Conservation (phyloP, 2,113 vertebrate genomes). For the Lepisosteus osseus region DNA sequence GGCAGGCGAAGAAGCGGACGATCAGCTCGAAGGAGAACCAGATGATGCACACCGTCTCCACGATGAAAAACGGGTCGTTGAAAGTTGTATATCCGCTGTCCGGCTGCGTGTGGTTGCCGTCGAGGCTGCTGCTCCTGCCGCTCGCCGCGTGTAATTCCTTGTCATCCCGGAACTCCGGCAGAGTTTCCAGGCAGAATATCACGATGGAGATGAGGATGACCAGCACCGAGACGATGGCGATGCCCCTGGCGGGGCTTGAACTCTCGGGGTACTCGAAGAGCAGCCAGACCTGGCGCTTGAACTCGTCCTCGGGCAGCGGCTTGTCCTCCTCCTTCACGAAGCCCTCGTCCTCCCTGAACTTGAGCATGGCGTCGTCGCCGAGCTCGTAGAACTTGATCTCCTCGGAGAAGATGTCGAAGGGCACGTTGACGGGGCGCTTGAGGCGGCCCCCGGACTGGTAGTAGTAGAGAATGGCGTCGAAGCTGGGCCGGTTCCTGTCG, state of each 20-base stretch:
- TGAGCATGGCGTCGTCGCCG: slow-evolving; percentile 91
- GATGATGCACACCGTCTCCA: slow-evolving; percentile 97
- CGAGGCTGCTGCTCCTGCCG: slow-evolving; percentile 54
- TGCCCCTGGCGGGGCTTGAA: slow-evolving; percentile 89
- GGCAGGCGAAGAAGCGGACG: slow-evolving; percentile 92
- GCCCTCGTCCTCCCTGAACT: slow-evolving; percentile 95
- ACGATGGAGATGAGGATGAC: slow-evolving; percentile 97
- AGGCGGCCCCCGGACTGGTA: slow-evolving; percentile 93
- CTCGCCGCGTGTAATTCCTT: slow-evolving; percentile 71
- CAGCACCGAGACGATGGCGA: slow-evolving; percentile 93
- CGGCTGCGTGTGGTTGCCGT: slow-evolving; percentile 63
- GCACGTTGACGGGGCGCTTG: slow-evolving; percentile 91
- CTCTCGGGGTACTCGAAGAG: slow-evolving; percentile 97
- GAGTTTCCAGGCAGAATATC: slow-evolving; percentile 94
- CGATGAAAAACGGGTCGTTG: slow-evolving; percentile 96
- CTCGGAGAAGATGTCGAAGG: slow-evolving; percentile 95
- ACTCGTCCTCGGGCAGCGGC: slow-evolving; percentile 87
- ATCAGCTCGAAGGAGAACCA: slow-evolving; percentile 98
- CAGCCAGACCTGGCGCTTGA: slow-evolving; percentile 96
- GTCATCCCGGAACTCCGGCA: slow-evolving; percentile 93
- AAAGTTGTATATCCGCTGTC: slow-evolving; percentile 85
- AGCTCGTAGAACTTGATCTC: slow-evolving; percentile 97
- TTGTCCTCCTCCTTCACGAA: slow-evolving; percentile 95
- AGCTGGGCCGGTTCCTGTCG: slow-evolving; percentile 92
- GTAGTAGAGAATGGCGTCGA: slow-evolving; percentile 95